Conservation (phyloP, 2,113 vertebrate genomes). For the Steatornis caripensis region DNA sequence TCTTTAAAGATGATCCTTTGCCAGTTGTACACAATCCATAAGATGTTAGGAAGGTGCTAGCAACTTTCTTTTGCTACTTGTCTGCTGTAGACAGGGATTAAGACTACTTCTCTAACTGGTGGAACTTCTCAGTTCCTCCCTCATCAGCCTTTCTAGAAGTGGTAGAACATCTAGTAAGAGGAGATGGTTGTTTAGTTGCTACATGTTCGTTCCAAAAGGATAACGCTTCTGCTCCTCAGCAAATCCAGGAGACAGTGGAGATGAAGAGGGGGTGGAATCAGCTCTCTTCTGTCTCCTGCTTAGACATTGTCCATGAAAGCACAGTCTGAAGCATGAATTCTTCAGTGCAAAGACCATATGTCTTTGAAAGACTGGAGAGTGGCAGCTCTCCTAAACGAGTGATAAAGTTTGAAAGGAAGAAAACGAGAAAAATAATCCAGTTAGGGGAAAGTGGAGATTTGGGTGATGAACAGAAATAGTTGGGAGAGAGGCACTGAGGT, state of each 20-base stretch:
- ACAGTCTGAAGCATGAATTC: neutral
- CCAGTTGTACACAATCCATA: neutral
- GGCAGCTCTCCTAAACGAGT: neutral
- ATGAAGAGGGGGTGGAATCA: neutral
- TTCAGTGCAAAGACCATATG: neutral
- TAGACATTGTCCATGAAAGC: neutral
- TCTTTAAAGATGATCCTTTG: neutral
- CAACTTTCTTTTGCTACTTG: neutral
- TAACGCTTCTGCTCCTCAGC: neutral
- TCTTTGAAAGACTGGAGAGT: neutral
- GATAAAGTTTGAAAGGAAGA: neutral
- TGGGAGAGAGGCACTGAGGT: neutral
- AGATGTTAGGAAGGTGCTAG: neutral
- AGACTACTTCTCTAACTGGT: neutral
- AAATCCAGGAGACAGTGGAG: neutral
- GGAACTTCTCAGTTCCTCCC: neutral
- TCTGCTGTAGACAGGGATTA: neutral
- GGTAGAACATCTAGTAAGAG: neutral
- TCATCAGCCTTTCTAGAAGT: neutral
- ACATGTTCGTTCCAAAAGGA: neutral
- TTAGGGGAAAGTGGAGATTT: neutral
- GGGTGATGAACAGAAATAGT: neutral
- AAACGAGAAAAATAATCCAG: neutral
- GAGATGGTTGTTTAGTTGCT: neutral
- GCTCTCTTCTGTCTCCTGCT: neutral